Conservation (phyloP, 2,888 invertebrate species). For the Ypsolopha sequella region DNA sequence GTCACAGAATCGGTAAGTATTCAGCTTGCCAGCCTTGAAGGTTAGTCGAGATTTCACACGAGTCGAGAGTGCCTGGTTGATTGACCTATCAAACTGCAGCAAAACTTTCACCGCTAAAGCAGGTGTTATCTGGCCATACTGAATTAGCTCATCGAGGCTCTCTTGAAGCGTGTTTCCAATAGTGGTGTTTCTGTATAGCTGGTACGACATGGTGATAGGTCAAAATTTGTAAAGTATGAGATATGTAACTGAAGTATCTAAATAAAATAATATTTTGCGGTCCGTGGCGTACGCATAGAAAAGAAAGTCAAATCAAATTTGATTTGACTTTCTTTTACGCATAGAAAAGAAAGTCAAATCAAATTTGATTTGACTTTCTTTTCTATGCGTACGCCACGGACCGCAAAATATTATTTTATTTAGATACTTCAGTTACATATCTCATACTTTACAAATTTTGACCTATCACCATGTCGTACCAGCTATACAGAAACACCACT, state of each 20-base stretch:
- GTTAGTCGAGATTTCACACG: constrained; percentile 93
- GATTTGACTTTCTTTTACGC: too few relatives aligned
- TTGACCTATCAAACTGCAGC: constrained; percentile 96
- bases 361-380: too few relatives aligned
- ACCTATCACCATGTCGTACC: constrained; percentile 84
- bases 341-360: too few relatives aligned
- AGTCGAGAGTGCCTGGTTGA: constrained; percentile 92
- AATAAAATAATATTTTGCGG: too few relatives aligned
- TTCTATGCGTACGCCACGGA: too few relatives aligned
- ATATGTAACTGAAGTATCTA: too few relatives aligned
- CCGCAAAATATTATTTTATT: too few relatives aligned
- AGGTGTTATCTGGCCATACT: constrained; percentile 97
- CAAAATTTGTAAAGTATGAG: too few relatives aligned
- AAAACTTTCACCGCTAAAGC: constrained; percentile 93
- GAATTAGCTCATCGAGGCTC: constrained; percentile 95
- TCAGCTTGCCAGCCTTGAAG: constrained; percentile 91
- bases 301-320: too few relatives aligned
- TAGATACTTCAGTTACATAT: too few relatives aligned
- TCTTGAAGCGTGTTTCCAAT: constrained; percentile 97
- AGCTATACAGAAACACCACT: constrained; percentile 97
- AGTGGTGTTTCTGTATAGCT: constrained; percentile 97
- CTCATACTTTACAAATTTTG: too few relatives aligned
- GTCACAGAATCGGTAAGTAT: constrained; percentile 93
- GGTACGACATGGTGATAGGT: constrained; percentile 84
- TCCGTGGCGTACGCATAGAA: too few relatives aligned